Evolutionary conservation across 2,113 vertebrate genomes (phyloP).

Genomic region (Tautogolabrus adspersus): DNA sequence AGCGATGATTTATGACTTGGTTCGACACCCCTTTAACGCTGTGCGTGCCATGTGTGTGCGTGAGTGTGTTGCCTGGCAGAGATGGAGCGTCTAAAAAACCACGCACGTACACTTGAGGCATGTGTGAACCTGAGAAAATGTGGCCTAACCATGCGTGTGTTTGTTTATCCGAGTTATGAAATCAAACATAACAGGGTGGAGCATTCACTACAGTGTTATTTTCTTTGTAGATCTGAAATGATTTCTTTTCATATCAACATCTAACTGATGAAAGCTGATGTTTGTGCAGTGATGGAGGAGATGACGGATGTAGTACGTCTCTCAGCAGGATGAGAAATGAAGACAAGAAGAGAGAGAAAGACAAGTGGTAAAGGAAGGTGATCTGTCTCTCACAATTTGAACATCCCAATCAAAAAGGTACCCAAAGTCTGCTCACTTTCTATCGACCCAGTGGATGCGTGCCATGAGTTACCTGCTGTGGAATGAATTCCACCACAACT

Average conservation of each 20-base stretch:
- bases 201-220: background rate
- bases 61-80: conserved; percentile 42
- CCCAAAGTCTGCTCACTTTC: conserved; percentile 2
- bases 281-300: conserved; percentile 10
- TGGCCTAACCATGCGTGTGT: conserved; percentile 6
- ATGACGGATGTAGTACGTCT: conserved; percentile 36
- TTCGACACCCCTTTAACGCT: conserved; percentile 67
- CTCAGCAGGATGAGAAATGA: conserved; percentile 23
- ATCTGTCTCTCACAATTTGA: background rate
- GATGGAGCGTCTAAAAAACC: conserved; percentile 51
- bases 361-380: background rate
- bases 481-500: conserved; percentile 27
- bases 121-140: conserved; percentile 12
- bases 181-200: conserved; percentile 5
- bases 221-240: background rate
- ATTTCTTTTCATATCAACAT: conserved; percentile 6
- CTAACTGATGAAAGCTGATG: conserved; percentile 3
- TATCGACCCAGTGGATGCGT: background rate
- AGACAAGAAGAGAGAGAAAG: conserved; percentile 9
- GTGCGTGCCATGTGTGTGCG: conserved; percentile 4
- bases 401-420: conserved; percentile 7
- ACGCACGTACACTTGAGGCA: background rate
- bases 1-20: conserved; percentile 70
- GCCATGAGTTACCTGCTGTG: background rate
- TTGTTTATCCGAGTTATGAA: conserved; percentile 33